Conservation (phyloP, 30 jellyfish, hydroid and myxozoan genomes). For the Haliclystus octoradiatus region DNA sequence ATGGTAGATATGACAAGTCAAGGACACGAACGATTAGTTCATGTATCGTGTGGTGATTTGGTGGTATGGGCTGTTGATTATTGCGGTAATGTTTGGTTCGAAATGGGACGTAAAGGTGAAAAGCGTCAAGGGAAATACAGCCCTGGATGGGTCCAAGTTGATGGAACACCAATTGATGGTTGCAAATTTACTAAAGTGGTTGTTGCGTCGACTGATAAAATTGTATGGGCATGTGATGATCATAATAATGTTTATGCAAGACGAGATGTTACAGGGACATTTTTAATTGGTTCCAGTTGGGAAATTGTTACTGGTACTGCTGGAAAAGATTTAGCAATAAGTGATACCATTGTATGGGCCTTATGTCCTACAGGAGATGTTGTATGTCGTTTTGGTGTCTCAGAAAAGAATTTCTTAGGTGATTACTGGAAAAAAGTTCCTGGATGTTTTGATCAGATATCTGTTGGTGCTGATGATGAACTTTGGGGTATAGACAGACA, state of each 20-base stretch:
- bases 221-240: conserved; percentile 97
- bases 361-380: conserved; percentile 91
- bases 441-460: conserved; percentile 80
- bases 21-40: conserved; percentile 70
- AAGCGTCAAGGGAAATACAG: conserved; percentile 32
- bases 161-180: conserved; percentile 97
- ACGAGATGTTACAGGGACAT: conserved; percentile 82
- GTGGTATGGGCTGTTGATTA: conserved; percentile 99
- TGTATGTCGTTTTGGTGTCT: conserved; percentile 89
- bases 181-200: conserved; percentile 80
- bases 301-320: conserved; percentile 96
- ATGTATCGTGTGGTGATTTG: conserved; percentile 64
- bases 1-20: conserved; percentile 76
- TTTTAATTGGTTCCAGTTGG: conserved; percentile 93
- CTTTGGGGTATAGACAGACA: conserved; percentile 98
- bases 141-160: conserved; percentile 97
- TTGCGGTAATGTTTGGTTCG: conserved; percentile 97
- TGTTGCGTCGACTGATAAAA: conserved; percentile 79
- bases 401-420: conserved; percentile 68
- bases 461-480: conserved; percentile 92
- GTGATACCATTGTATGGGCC: conserved; percentile 96
- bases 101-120: conserved; percentile 83
- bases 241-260: conserved; percentile 84
- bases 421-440: conserved; percentile 98
- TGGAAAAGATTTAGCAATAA: conserved; percentile 76